phyloP scores from a whole-genome alignment of 2,113 vertebrate species.

The Phylloscopus whistleri region DNA sequence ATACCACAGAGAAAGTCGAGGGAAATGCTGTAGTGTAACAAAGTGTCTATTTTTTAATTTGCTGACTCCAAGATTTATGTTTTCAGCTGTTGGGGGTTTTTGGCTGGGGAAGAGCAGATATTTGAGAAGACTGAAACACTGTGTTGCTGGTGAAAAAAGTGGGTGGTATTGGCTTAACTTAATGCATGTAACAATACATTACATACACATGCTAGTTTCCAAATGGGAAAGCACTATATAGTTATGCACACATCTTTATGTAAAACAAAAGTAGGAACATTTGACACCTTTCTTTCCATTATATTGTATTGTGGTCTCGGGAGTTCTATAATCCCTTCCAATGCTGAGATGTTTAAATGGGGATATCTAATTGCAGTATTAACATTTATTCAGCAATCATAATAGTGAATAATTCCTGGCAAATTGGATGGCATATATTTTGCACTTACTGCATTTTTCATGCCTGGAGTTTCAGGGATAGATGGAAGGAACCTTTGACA shows the following conservation, averaged over 20 bases:
- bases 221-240: not conserved
- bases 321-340: not conserved
- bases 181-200: not conserved
- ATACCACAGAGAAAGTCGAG: slow-evolving; percentile 60
- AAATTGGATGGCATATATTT: not conserved
- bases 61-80: slow-evolving; percentile 39
- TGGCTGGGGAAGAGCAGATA: not conserved
- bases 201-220: rapidly evolving
- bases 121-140: not conserved
- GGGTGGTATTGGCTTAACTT: not conserved
- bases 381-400: not conserved
- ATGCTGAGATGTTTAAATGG: not conserved
- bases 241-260: not conserved
- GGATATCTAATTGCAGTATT: not conserved
- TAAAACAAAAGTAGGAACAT: not conserved
- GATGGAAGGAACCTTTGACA: not conserved
- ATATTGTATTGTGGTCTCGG: not conserved
- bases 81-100: slow-evolving; percentile 12
- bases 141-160: not conserved
- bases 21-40: slow-evolving; percentile 45
- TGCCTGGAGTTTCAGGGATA: not conserved
- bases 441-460: not conserved
- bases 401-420: not conserved
- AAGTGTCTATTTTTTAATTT: slow-evolving; percentile 33
- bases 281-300: not conserved